These are phyloP conservation scores for Phoxinus phoxinus DNA, from an alignment of 2,113 vertebrate genomes.

Conservation along the genomic window DNA sequence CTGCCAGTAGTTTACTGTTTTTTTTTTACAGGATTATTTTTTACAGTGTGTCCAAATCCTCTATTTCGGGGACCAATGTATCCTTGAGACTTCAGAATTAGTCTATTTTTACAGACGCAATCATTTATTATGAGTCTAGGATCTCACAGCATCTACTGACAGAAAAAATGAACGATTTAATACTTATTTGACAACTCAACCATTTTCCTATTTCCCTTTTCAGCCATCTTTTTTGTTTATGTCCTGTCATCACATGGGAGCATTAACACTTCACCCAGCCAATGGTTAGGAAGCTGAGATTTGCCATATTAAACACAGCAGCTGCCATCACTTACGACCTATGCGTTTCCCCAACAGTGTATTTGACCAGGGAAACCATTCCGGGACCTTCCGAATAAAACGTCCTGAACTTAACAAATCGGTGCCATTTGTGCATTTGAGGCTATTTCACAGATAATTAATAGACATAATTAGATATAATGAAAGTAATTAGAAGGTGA, in stretches of 20 bases:
- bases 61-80: no score
- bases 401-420: conserved; percentile 4
- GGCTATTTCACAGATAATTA: conserved; percentile 81
- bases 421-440: conserved; percentile 57
- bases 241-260: conserved; percentile 31
- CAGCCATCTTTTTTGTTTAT: conserved; percentile 49
- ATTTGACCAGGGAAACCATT: conserved; percentile 31
- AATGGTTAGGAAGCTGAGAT: conserved; percentile 41
- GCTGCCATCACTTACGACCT: conserved; percentile 46
- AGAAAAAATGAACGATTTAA: neutral
- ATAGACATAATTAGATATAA: conserved; percentile 76
- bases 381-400: conserved; percentile 50
- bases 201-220: conserved; percentile 25
- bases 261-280: conserved; percentile 28
- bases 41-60: no score
- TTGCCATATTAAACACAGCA: conserved; percentile 52
- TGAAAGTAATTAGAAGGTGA: conserved; percentile 64
- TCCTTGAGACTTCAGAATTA: neutral
- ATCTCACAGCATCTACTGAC: neutral
- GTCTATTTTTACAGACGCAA: neutral
- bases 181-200: conserved; percentile 37
- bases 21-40: no score
- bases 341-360: conserved; percentile 24
- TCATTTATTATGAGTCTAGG: neutral
- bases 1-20: no score